A percentile compares a stretch with the other conserved stretches of the same genome.
Evolutionary conservation across 2,888 invertebrate species (phyloP).

Genomic region (Drosophila paramelanica): DNA sequence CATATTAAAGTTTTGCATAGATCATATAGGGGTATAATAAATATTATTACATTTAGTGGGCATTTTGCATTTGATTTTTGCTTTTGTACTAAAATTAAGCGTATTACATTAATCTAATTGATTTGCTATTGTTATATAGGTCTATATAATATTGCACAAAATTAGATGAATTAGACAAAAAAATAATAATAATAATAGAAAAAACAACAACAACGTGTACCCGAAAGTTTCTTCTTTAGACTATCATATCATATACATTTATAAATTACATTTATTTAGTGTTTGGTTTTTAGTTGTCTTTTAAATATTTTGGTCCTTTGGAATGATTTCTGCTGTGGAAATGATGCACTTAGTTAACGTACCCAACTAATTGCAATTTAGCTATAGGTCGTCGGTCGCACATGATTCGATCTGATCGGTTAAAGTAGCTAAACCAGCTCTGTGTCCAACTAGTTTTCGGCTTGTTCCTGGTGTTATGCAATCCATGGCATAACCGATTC

Average conservation of each 20-base stretch:
- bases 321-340: constrained; percentile 56
- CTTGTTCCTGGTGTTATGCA: constrained; percentile 22
- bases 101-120: constrained; percentile 60
- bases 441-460: constrained; percentile 22
- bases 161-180: constrained; percentile 10
- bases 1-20: constrained; percentile 32
- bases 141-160: constrained; percentile 49
- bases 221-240: constrained; percentile 17
- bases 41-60: constrained; percentile 67
- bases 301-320: constrained; percentile 76
- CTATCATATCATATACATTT: constrained; percentile 23
- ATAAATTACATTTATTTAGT: constrained; percentile 43
- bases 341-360: constrained; percentile 9
- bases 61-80: constrained; percentile 52
- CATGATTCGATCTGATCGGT: constrained; percentile 29
- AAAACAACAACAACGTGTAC: constrained; percentile 30
- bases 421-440: constrained; percentile 6
- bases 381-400: constrained; percentile 49
- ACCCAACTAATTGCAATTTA: constrained; percentile 13
- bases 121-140: constrained; percentile 11
- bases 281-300: constrained; percentile 67
- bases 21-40: constrained; percentile 45
- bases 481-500: constrained; percentile 24
- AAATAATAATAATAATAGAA: no score
- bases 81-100: constrained; percentile 82